Conservation (phyloP, 2,888 invertebrate species). For the Clivina fossor region DNA sequence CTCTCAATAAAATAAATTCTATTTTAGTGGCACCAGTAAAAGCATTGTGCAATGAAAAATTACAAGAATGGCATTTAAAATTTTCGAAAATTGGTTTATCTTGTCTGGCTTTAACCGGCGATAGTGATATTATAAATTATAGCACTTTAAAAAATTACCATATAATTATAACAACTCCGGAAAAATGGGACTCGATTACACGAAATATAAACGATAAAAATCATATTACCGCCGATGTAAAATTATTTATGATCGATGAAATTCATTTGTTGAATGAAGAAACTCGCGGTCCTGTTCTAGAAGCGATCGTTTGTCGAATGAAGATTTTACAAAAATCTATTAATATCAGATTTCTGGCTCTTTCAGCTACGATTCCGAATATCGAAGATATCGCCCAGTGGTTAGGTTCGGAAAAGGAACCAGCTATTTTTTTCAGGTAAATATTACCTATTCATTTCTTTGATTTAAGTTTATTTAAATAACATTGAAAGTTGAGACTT, state of each 20-base stretch:
- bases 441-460: slow-evolving; percentile 30
- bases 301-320: slow-evolving; percentile 74
- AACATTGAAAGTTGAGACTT: slow-evolving; percentile 3
- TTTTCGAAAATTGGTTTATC: slow-evolving; percentile 64
- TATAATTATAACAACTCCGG: slow-evolving; percentile 77
- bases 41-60: slow-evolving; percentile 72
- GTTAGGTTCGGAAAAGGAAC: slow-evolving; percentile 59
- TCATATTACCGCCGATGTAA: slow-evolving; percentile 62
- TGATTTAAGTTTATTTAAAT: slow-evolving; percentile 24
- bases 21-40: slow-evolving; percentile 76
- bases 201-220: slow-evolving; percentile 71
- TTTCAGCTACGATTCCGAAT: slow-evolving; percentile 79
- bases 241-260: slow-evolving; percentile 74
- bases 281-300: slow-evolving; percentile 71
- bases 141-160: slow-evolving; percentile 53
- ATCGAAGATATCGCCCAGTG: slow-evolving; percentile 74
- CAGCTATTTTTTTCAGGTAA: slow-evolving; percentile 60
- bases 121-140: slow-evolving; percentile 67
- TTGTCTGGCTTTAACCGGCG: slow-evolving; percentile 75
- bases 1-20: slow-evolving; percentile 19
- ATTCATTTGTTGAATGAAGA: slow-evolving; percentile 76
- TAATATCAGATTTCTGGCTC: slow-evolving; percentile 67
- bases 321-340: slow-evolving; percentile 64
- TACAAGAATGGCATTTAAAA: slow-evolving; percentile 71
- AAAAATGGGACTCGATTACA: slow-evolving; percentile 83